A percentile compares a stretch with the other conserved stretches of the same genome.
These are phyloP conservation scores for Rhynchomys soricoides DNA, from an alignment of 2,113 vertebrate species.

Conservation along the genomic window DNA sequence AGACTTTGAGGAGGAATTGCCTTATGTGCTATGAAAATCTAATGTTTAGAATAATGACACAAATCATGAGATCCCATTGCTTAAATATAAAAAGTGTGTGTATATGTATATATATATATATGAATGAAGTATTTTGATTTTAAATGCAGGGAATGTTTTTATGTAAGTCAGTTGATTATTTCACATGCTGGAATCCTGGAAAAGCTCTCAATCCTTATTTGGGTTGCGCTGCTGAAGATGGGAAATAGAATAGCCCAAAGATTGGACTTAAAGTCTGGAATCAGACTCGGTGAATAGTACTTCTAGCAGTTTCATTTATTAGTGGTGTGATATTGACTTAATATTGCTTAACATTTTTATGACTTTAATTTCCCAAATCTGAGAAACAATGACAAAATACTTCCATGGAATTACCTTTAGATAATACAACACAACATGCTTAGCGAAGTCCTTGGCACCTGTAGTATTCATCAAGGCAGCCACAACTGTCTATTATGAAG, in stretches of 20 bases:
- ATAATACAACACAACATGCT: slow-evolving; percentile 20
- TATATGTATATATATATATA: not conserved
- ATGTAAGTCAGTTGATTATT: not conserved
- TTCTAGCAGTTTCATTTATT: slow-evolving; percentile 9
- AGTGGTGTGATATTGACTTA: slow-evolving; percentile 4
- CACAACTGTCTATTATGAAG: not conserved
- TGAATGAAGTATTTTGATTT: slow-evolving; percentile 10
- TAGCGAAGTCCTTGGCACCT: not conserved
- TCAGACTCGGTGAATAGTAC: not conserved
- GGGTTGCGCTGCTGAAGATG: not conserved
- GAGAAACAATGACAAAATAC: not conserved
- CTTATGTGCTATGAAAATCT: not conserved
- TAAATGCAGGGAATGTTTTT: slow-evolving; percentile 11
- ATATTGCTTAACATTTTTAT: slow-evolving; percentile 10
- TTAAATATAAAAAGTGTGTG: not conserved
- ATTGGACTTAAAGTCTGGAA: not conserved
- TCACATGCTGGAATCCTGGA: not conserved
- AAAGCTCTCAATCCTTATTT: not conserved
- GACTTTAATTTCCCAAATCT: slow-evolving; percentile 5
- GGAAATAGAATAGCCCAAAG: not conserved
- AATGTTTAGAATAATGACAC: not conserved
- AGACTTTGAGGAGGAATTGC: not conserved
- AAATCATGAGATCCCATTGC: not conserved
- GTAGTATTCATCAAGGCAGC: not conserved
- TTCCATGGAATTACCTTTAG: not conserved